A percentile compares a stretch with the other conserved stretches of the same genome.
phyloP scores from a whole-genome alignment of 2,797 vertebrate species.

The Arrhamphus sclerolepis region DNA sequence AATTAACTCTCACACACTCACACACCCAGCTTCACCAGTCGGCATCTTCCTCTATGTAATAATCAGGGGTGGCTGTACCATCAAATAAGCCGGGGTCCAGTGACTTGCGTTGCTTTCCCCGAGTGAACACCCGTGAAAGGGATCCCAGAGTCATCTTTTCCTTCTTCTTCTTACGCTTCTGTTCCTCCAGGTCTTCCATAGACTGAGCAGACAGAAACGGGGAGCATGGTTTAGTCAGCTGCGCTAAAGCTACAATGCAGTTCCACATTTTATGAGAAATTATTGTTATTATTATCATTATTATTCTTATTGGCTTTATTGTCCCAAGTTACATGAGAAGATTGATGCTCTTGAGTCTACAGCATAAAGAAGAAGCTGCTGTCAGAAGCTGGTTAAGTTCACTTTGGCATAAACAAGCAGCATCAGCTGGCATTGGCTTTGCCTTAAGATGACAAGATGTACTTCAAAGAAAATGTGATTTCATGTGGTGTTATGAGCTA shows the following conservation, averaged over 20 bases:
- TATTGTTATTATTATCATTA: not conserved
- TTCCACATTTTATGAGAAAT: not conserved
- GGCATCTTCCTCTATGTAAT: constrained; percentile 98
- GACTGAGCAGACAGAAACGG: constrained; percentile 80
- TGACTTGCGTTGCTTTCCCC: constrained; percentile 96
- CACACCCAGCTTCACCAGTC: constrained; percentile 90
- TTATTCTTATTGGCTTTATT: not conserved
- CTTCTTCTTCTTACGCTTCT: constrained; percentile 99
- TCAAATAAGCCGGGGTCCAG: constrained; percentile 96
- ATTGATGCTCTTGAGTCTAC: too few relatives aligned
- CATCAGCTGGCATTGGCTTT: too few relatives aligned
- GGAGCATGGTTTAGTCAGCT: constrained; percentile 11
- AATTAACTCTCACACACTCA: constrained; percentile 38
- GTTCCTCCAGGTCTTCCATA: constrained; percentile 98
- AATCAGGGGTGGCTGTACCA: constrained; percentile 93
- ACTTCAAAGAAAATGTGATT: too few relatives aligned
- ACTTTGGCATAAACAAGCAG: too few relatives aligned
- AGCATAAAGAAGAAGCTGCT: too few relatives aligned
- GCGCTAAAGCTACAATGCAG: not conserved
- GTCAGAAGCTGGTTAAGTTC: too few relatives aligned
- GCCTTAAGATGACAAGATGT: too few relatives aligned
- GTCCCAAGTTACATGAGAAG: too few relatives aligned
- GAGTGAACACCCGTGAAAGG: constrained; percentile 94
- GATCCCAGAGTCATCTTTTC: constrained; percentile 98
- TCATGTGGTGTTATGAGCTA: too few relatives aligned